phyloP scores from a whole-genome alignment of 2,113 vertebrate genomes.

The Pleuronectes platessa region DNA sequence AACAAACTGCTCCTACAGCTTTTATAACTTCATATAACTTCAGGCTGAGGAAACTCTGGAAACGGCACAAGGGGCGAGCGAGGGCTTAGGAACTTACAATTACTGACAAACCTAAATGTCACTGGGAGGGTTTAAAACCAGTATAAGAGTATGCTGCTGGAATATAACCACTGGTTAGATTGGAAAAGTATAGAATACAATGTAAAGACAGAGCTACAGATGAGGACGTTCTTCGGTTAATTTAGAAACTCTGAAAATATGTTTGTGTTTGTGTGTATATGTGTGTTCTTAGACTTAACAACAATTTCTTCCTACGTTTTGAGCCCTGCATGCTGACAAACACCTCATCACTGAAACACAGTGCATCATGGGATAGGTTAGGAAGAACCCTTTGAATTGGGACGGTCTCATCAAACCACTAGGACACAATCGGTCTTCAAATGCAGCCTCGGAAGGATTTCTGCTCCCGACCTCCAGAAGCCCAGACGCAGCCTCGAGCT shows the following conservation, averaged over 20 bases:
- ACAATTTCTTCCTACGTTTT: no score
- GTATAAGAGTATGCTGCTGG: not conserved
- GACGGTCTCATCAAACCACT: no score
- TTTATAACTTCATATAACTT: constrained; percentile 38
- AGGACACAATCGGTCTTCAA: no score
- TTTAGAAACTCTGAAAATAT: no score
- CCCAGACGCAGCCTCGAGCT: constrained; percentile 18
- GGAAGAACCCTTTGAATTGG: no score
- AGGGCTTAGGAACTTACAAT: constrained; percentile 57
- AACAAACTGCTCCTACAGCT: constrained; percentile 37
- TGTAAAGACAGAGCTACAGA: not conserved
- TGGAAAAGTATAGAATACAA: not conserved
- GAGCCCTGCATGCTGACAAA: no score
- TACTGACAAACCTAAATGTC: constrained; percentile 54
- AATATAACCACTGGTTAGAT: not conserved
- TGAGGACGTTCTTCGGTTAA: no score
- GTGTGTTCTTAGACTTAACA: no score
- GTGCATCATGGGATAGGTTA: no score
- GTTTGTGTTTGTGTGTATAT: no score
- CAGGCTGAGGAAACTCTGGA: constrained; percentile 47
- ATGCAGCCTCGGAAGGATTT: no score
- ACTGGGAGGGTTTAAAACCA: constrained; percentile 28
- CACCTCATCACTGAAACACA: no score
- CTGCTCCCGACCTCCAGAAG: not conserved
- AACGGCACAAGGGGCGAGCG: constrained; percentile 21